phyloP scores from a whole-genome alignment of 1,140 invertebrate genomes.

The Lepidurus packardi region DNA sequence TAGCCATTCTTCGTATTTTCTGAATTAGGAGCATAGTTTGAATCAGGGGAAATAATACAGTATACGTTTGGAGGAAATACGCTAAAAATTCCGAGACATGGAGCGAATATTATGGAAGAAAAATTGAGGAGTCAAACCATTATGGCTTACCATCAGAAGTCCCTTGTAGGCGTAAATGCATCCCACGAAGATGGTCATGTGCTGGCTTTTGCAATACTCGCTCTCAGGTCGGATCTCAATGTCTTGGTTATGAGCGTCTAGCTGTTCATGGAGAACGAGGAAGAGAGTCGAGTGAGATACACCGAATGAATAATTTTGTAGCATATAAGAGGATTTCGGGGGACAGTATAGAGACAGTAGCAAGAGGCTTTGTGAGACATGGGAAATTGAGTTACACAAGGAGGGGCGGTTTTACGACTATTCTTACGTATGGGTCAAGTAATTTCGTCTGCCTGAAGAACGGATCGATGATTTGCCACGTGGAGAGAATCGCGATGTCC shows the following conservation, averaged over 20 bases:
- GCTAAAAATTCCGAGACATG: too few relatives aligned
- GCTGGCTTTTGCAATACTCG: slow-evolving; percentile 90
- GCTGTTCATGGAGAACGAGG: slow-evolving; percentile 52
- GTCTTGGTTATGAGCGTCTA: slow-evolving; percentile 78
- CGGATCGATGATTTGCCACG: slow-evolving; percentile 95
- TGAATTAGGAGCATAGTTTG: too few relatives aligned
- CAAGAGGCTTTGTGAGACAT: neutral
- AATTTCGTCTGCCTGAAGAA: slow-evolving; percentile 86
- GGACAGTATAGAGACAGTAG: neutral
- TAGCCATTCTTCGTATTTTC: too few relatives aligned
- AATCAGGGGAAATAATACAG: too few relatives aligned
- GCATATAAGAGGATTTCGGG: slow-evolving; percentile 8
- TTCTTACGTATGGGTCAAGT: slow-evolving; percentile 78
- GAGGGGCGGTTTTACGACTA: neutral
- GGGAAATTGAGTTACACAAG: slow-evolving; percentile 8
- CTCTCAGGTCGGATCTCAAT: slow-evolving; percentile 87
- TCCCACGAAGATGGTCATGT: slow-evolving; percentile 90
- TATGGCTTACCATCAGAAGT: slow-evolving; percentile 75
- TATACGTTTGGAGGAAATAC: too few relatives aligned
- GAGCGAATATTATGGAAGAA: too few relatives aligned
- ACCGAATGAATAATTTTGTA: slow-evolving; percentile 28
- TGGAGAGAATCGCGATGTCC: slow-evolving; percentile 90
- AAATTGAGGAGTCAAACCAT: neutral
- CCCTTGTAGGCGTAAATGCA: slow-evolving; percentile 97
- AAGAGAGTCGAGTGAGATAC: slow-evolving; percentile 11